A percentile compares a stretch with the other conserved stretches of the same genome.
Evolutionary conservation across 2,888 invertebrate genomes (phyloP).

Genomic region (Scaeva pyrastri): DNA sequence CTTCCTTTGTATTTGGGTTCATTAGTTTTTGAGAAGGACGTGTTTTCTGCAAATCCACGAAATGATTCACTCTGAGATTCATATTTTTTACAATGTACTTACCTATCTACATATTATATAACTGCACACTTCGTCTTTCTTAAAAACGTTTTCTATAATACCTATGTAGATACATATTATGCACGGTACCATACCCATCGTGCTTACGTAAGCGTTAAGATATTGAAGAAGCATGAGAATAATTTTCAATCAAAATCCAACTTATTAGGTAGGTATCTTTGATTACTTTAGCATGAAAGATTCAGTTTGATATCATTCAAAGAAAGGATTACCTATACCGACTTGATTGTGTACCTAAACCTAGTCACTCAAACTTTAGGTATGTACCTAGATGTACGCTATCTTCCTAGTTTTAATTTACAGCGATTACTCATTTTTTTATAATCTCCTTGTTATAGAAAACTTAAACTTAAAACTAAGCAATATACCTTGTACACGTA

Average conservation of each 20-base stretch:
- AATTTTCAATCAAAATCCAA: conserved; percentile 14
- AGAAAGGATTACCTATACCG: neutral
- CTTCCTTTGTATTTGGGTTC: conserved; percentile 63
- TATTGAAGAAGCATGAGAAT: conserved; percentile 25
- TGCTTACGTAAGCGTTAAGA: conserved; percentile 46
- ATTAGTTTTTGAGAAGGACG: conserved; percentile 59
- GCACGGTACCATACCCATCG: neutral
- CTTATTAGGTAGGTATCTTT: conserved; percentile 1
- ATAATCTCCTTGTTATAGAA: conserved; percentile 25
- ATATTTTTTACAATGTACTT: neutral
- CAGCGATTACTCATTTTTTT: conserved; percentile 12
- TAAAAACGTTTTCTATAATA: no score
- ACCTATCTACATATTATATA: neutral
- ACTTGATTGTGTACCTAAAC: neutral
- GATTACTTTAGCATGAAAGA: conserved; percentile 10
- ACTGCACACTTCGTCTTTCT: neutral
- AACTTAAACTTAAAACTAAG: neutral
- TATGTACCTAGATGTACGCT: neutral
- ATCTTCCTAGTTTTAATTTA: neutral
- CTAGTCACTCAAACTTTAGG: neutral
- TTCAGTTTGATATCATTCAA: neutral
- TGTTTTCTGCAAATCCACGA: conserved; percentile 61
- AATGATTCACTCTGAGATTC: conserved; percentile 58
- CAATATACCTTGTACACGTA: neutral
- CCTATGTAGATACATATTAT: neutral